phyloP scores from a whole-genome alignment of 2,888 invertebrate species.

The Macroteleia sp. region DNA sequence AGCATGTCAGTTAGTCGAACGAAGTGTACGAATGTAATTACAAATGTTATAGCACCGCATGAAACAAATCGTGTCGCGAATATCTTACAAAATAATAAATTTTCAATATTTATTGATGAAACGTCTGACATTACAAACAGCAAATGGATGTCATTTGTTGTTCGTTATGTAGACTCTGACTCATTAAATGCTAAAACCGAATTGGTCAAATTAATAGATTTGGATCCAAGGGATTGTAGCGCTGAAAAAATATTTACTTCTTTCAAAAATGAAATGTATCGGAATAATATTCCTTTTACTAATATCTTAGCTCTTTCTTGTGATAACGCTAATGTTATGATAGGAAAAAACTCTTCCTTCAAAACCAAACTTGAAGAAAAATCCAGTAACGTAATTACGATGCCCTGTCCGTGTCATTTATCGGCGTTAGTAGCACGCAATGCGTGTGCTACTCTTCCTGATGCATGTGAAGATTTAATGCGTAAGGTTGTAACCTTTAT shows the following conservation, averaged over 20 bases:
- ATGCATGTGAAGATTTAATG: slow-evolving; percentile 14
- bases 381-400: background rate
- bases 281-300: too few relatives aligned
- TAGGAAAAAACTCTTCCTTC: background rate
- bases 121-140: background rate
- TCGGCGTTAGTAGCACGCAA: slow-evolving; percentile 48
- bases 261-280: too few relatives aligned
- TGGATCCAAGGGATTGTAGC: too few relatives aligned
- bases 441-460: slow-evolving; percentile 27
- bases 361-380: too few relatives aligned
- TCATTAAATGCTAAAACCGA: too few relatives aligned
- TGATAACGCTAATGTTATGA: too few relatives aligned
- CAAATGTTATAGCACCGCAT: too few relatives aligned
- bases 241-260: too few relatives aligned
- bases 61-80: too few relatives aligned
- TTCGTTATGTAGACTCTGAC: too few relatives aligned
- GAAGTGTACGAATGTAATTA: background rate
- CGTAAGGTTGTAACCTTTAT: slow-evolving; percentile 9
- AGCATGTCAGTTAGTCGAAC: background rate
- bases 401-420: slow-evolving; percentile 31
- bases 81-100: background rate
- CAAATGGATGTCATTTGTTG: background rate
- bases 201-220: too few relatives aligned
- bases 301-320: too few relatives aligned
- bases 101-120: slow-evolving; percentile 4